phyloP scores from a whole-genome alignment of 2,797 vertebrate species.

The Nothura maculosa region DNA sequence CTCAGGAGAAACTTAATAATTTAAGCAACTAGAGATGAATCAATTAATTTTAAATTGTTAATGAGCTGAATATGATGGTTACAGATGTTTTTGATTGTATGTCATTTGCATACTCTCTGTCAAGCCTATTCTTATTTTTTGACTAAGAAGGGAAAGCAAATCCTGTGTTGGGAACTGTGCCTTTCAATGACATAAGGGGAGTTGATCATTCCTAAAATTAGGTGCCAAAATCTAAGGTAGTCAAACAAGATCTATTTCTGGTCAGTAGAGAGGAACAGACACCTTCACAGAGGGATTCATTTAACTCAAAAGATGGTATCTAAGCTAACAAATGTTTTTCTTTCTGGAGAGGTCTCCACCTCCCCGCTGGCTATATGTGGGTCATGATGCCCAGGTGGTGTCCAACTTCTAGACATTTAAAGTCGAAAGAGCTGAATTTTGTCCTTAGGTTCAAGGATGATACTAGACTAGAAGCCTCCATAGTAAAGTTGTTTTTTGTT shows the following conservation, averaged over 20 bases:
- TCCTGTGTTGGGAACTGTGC: rapidly evolving
- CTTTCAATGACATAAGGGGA: not conserved
- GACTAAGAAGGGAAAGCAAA: not conserved
- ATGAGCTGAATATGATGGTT: not conserved
- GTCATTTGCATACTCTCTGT: not conserved
- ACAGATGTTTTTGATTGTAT: not conserved
- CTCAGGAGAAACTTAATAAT: not conserved
- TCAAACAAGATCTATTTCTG: not conserved
- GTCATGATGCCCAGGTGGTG: not conserved
- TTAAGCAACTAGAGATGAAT: not conserved
- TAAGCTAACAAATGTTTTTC: not conserved
- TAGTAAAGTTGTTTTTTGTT: not conserved
- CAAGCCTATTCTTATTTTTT: not conserved
- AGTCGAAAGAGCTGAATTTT: not conserved
- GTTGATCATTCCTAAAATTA: not conserved
- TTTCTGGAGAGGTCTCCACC: rapidly evolving
- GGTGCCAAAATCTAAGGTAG: not conserved
- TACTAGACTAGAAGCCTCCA: not conserved
- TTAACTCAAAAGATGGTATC: not conserved
- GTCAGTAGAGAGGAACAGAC: not conserved
- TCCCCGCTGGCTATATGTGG: rapidly evolving
- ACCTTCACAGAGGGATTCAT: not conserved
- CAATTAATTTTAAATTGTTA: not conserved
- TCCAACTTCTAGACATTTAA: not conserved
- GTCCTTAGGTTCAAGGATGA: not conserved